A percentile compares a stretch with the other conserved stretches of the same genome.
Conservation (phyloP, 2,797 vertebrate species). For the Phrynocephalus forsythii region DNA sequence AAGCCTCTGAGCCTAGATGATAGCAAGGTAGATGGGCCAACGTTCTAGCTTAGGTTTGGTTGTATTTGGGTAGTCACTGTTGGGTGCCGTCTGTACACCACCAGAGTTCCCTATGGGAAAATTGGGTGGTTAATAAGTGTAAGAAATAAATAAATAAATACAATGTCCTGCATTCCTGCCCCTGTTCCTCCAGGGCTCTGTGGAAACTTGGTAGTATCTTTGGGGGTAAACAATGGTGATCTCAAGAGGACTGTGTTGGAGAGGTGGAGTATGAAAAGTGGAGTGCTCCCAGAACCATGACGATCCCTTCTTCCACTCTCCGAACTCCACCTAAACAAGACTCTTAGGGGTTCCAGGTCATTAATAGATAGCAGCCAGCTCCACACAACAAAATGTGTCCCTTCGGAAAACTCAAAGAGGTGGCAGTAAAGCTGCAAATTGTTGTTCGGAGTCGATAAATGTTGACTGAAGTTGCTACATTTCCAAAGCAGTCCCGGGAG, state of each 20-base stretch:
- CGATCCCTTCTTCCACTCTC: not conserved
- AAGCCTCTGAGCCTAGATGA: not conserved
- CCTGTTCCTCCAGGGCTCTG: not conserved
- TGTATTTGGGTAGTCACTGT: too few relatives aligned
- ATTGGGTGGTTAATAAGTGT: too few relatives aligned
- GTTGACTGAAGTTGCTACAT: conserved; percentile 27
- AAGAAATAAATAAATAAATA: too few relatives aligned
- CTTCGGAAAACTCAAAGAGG: conserved; percentile 30
- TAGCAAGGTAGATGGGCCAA: too few relatives aligned
- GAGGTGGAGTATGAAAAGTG: not conserved
- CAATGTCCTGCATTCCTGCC: not conserved
- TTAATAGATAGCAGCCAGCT: conserved; percentile 12
- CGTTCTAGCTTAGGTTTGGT: not conserved
- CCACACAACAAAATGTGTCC: not conserved
- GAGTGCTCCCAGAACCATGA: not conserved
- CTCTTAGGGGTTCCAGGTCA: conserved; percentile 9
- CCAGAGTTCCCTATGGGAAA: too few relatives aligned
- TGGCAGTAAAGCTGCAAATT: conserved; percentile 30
- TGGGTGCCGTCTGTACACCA: too few relatives aligned
- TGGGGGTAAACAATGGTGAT: not conserved
- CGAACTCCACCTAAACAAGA: not conserved
- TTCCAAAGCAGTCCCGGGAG: not conserved
- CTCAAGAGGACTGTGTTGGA: not conserved
- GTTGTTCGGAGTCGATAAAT: conserved; percentile 26
- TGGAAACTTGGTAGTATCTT: not conserved